Evolutionary conservation across 2,113 vertebrate genomes (phyloP).

Genomic region (Bubo blakistoni): DNA sequence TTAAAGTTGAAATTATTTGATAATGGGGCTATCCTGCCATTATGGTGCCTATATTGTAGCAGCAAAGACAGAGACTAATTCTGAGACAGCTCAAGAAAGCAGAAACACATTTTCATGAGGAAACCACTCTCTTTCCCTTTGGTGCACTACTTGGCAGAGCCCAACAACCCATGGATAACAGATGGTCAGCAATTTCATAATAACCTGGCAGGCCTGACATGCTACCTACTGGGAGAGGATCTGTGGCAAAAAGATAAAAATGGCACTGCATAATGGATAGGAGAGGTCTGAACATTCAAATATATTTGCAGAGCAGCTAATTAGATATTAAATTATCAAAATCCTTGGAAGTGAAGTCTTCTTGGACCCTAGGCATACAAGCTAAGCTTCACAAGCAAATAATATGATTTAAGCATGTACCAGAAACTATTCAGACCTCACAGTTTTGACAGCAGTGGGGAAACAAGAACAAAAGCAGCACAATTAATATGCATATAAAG

Average conservation of each 20-base stretch:
- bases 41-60: neutral
- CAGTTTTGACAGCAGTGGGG: neutral
- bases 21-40: no score
- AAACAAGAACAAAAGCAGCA: neutral
- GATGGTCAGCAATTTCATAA: slow-evolving; percentile 6
- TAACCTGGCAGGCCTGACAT: neutral
- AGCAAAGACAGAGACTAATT: neutral
- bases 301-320: neutral
- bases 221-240: neutral
- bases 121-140: neutral
- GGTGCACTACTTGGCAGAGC: neutral
- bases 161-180: neutral
- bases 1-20: neutral
- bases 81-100: neutral
- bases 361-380: neutral
- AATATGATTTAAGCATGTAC: neutral
- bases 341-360: neutral
- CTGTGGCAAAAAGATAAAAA: neutral
- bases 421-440: neutral
- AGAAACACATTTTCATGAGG: neutral
- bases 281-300: neutral
- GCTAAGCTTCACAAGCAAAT: neutral
- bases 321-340: neutral
- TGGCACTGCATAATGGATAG: neutral
- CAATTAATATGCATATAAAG: neutral